Conservation (phyloP, 2,888 invertebrate species). For the Pristionchus maxplancki region DNA sequence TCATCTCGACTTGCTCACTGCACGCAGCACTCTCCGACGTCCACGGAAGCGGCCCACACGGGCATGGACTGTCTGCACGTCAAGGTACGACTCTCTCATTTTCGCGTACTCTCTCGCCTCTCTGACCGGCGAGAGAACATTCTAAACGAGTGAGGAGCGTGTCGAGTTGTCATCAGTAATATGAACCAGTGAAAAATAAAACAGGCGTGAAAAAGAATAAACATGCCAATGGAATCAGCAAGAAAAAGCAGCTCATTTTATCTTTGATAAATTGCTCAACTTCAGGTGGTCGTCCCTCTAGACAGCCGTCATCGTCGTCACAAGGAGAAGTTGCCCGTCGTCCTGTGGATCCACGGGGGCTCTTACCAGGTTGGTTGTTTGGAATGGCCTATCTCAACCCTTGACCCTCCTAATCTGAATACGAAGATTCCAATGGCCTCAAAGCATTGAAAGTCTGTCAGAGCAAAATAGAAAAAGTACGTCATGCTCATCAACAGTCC, state of each 20-base stretch:
- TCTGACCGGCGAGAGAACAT: background rate
- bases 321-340: background rate
- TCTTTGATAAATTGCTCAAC: too few species aligned
- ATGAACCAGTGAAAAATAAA: too few species aligned
- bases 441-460: too few species aligned
- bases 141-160: background rate
- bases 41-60: background rate
- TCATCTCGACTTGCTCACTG: background rate
- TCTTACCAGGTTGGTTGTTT: constrained; percentile 4
- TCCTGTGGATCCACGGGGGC: constrained; percentile 37
- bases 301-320: background rate
- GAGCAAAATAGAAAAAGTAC: too few species aligned
- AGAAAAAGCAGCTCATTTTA: too few species aligned
- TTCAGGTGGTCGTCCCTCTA: constrained; percentile 28
- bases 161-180: too few species aligned
- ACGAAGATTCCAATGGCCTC: too few species aligned
- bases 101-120: background rate
- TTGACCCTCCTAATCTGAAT: background rate
- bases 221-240: too few species aligned
- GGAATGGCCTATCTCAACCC: too few species aligned
- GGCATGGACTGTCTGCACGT: constrained; percentile 15
- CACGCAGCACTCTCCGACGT: background rate
- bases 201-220: background rate
- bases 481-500: background rate
- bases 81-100: background rate